Conservation (phyloP, 2,797 vertebrate species). For the Eidolon dupreanum region DNA sequence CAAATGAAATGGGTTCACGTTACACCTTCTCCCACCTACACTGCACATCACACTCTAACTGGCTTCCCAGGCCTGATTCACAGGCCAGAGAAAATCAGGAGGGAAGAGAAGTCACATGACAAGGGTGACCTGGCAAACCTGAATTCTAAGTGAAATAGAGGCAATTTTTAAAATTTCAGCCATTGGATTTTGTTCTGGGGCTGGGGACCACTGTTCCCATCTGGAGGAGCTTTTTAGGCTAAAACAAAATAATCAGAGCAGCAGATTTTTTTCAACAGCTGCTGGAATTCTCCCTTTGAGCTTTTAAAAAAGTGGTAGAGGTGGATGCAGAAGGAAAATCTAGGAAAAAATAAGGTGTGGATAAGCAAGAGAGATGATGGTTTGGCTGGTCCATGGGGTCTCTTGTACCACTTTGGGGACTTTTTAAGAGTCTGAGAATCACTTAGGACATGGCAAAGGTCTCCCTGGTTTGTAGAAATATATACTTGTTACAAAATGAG, state of each 20-base stretch:
- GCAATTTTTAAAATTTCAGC: background rate
- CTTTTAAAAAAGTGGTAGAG: background rate
- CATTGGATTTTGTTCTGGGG: background rate
- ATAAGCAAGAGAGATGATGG: background rate
- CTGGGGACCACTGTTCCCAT: background rate
- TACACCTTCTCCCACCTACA: background rate
- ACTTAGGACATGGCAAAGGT: background rate
- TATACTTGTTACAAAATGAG: background rate
- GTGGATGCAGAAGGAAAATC: background rate
- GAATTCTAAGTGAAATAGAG: background rate
- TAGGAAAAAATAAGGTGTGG: background rate
- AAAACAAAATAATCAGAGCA: background rate
- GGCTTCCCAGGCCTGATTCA: background rate
- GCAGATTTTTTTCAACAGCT: background rate
- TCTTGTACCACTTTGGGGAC: background rate
- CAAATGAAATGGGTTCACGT: background rate
- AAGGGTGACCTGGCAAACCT: fast-evolving
- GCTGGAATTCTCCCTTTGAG: background rate
- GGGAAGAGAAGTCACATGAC: background rate
- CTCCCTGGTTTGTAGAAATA: background rate
- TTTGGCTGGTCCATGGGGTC: background rate
- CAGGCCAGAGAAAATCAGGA: background rate
- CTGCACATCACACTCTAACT: fast-evolving
- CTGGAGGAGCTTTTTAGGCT: background rate
- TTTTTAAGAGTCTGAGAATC: background rate